phyloP scores from a whole-genome alignment of 2,888 invertebrate genomes.

The Oxyscelio sp. region DNA sequence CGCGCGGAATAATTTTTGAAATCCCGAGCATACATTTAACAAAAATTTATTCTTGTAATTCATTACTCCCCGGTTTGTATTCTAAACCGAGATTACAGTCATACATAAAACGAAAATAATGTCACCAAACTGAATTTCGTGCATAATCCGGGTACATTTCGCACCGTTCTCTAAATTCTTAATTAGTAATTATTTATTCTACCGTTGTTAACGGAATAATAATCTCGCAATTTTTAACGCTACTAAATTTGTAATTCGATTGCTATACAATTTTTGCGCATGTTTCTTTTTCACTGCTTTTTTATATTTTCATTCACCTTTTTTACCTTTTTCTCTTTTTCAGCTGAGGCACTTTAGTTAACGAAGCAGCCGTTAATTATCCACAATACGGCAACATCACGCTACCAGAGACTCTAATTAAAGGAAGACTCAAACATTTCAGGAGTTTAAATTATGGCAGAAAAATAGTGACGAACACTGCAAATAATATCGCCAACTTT shows the following conservation, averaged over 20 bases:
- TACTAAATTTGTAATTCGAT: conserved; percentile 39
- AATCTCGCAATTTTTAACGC: conserved; percentile 21
- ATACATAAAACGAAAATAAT: too few species aligned
- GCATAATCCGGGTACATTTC: too few species aligned
- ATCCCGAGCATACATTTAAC: too few species aligned
- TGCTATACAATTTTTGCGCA: conserved; percentile 12
- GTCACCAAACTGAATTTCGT: conserved; percentile 26
- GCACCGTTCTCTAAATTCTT: conserved; percentile 29
- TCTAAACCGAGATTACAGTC: too few species aligned
- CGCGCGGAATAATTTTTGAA: too few species aligned
- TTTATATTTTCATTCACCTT: conserved; percentile 19
- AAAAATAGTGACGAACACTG: conserved; percentile 61
- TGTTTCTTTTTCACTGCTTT: conserved; percentile 8
- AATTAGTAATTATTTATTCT: conserved; percentile 43
- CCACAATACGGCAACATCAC: conserved; percentile 72
- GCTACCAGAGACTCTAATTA: conserved; percentile 72
- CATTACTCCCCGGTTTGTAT: too few species aligned
- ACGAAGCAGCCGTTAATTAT: conserved; percentile 73
- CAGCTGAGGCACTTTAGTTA: conserved; percentile 65
- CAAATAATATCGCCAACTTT: conserved; percentile 54
- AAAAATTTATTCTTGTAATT: too few species aligned
- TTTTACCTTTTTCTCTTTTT: conserved; percentile 42
- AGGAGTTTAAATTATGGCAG: conserved; percentile 66
- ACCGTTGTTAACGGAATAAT: conserved; percentile 26
- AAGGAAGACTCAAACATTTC: conserved; percentile 71